These are phyloP conservation scores for Rhynchotus rufescens DNA, from an alignment of 2,797 vertebrate species.

Conservation along the genomic window DNA sequence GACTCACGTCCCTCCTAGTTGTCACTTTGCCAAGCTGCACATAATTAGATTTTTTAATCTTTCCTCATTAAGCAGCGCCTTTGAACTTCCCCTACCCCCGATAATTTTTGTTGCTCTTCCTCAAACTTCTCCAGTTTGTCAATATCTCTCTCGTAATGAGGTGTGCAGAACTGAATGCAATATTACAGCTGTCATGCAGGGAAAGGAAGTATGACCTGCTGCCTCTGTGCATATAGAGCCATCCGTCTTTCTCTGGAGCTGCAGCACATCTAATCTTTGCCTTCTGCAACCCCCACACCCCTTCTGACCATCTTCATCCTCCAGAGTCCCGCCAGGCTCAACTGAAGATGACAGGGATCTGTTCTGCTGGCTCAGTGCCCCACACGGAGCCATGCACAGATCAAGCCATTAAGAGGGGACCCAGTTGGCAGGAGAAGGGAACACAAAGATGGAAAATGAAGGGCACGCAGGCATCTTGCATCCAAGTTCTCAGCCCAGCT, in stretches of 20 bases:
- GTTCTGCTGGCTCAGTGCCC: slow-evolving; percentile 32
- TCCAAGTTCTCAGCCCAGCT: slow-evolving; percentile 1
- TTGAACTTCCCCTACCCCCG: background rate
- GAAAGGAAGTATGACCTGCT: background rate
- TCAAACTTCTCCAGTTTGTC: background rate
- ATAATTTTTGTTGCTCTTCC: background rate
- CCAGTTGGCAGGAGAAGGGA: background rate
- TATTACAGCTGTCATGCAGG: background rate
- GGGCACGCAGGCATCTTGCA: background rate
- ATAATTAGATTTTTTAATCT: slow-evolving; percentile 31
- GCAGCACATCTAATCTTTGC: background rate
- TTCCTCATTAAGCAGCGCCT: slow-evolving; percentile 27
- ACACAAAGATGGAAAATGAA: slow-evolving; percentile 11
- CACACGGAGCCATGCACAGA: background rate
- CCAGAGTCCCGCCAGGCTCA: background rate
- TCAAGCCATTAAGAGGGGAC: slow-evolving; percentile 13
- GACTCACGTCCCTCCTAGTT: background rate
- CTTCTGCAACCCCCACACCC: background rate
- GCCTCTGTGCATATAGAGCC: background rate
- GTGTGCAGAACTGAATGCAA: background rate
- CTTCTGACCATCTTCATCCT: background rate
- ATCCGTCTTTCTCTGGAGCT: background rate
- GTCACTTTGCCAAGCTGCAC: slow-evolving; percentile 28
- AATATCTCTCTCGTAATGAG: background rate
- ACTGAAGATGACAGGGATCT: slow-evolving; percentile 5